Conservation (phyloP, 2,797 vertebrate genomes). For the Parauchenoglanis ngamensis region DNA sequence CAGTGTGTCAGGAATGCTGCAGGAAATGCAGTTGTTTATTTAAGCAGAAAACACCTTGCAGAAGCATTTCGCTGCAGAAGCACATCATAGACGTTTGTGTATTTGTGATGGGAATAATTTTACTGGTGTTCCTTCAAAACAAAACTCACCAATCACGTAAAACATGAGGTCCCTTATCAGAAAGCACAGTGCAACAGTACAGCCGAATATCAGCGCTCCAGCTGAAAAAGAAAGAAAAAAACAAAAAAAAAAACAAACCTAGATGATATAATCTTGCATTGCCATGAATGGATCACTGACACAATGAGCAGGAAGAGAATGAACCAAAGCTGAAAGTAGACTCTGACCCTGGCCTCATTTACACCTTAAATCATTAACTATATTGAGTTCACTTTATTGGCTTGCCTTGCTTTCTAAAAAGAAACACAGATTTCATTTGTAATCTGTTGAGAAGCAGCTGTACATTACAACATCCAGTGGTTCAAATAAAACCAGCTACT, state of each 20-base stretch:
- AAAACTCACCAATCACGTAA: conserved; percentile 98
- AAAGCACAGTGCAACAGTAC: conserved; percentile 85
- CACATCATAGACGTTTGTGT: background rate
- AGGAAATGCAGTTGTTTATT: background rate
- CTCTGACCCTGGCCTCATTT: background rate
- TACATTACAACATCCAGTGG: background rate
- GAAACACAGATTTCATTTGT: background rate
- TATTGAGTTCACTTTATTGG: background rate
- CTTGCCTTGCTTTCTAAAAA: background rate
- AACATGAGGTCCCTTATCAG: conserved; percentile 99
- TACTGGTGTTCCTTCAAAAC: background rate
- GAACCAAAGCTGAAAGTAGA: background rate
- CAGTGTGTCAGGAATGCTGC: background rate
- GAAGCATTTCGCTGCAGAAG: background rate
- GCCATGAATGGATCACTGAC: background rate
- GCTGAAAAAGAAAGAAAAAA: conserved; percentile 74
- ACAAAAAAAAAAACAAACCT: background rate
- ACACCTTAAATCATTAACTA: conserved; percentile 6
- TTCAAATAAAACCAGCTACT: background rate
- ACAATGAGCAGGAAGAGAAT: background rate
- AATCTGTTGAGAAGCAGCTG: background rate
- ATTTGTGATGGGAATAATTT: too few relatives aligned
- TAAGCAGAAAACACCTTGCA: too few relatives aligned
- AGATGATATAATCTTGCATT: conserved; percentile 6
- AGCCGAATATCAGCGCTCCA: conserved; percentile 94